Evolutionary conservation across 2,797 vertebrate genomes (phyloP).

Genomic region (Brachyrhaphis roseni): DNA sequence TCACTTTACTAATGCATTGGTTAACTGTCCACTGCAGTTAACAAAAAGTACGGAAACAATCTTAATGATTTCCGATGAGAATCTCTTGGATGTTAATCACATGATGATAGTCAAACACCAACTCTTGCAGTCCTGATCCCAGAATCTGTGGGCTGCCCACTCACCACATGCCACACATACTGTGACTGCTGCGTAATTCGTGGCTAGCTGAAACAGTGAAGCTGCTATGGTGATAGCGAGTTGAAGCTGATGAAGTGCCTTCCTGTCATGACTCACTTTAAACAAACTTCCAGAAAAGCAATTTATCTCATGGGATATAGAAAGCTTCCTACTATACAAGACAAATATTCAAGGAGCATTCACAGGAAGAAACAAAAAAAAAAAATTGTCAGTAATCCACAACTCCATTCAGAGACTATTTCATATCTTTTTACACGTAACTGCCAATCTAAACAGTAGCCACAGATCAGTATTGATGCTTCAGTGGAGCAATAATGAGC

Average conservation of each 20-base stretch:
- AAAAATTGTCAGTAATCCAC: neutral
- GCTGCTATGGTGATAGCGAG: slow-evolving; percentile 1
- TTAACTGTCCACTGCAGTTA: neutral
- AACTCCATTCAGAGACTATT: slow-evolving; percentile 16
- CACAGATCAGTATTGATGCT: slow-evolving; percentile 20
- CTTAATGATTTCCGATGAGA: neutral
- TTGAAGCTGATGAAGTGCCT: slow-evolving; percentile 1
- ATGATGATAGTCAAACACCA: slow-evolving; percentile 1
- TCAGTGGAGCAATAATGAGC: slow-evolving; percentile 44
- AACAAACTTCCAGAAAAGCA: slow-evolving; percentile 14
- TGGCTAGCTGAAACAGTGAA: neutral
- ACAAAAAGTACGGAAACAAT: neutral
- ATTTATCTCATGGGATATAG: slow-evolving; percentile 9
- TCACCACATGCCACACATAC: slow-evolving; percentile 8
- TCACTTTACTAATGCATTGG: neutral
- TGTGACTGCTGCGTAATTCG: slow-evolving; percentile 22
- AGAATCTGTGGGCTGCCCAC: slow-evolving; percentile 13
- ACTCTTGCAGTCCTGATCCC: slow-evolving; percentile 11
- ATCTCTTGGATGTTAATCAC: neutral
- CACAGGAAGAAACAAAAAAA: neutral
- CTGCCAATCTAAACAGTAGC: neutral
- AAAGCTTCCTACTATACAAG: slow-evolving; percentile 6
- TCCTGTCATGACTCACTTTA: slow-evolving; percentile 29
- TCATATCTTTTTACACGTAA: slow-evolving; percentile 3
- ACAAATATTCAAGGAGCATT: neutral